Evolutionary conservation across 2,797 vertebrate species (phyloP), one percentile per base, ranked within the genome.

Genomic region (Cetoscarus ocellatus): DNA sequence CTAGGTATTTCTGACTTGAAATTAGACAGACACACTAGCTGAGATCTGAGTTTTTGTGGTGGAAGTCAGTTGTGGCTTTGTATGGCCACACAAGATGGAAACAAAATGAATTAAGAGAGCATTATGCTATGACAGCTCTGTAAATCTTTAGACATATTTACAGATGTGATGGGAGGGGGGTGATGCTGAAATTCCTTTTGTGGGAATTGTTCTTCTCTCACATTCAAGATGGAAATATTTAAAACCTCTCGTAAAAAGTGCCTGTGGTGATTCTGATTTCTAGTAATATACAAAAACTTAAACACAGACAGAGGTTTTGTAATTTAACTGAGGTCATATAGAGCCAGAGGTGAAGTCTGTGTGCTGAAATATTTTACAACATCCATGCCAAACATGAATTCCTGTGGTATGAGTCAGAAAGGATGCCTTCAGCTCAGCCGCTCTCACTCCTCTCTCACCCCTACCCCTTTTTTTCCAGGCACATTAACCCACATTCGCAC

Each of bases 381-480:
- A 53, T 54, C 48, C 18, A 34, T 50, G 58, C 77, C 72, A 83
- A 79, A 77, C 58, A 58, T 52, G 50, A 58, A 75, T 81, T 85
- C 72, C 55, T 62, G 39, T 55, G 54, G 52, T 72, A 19, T 79
- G 64, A 82, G 45, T 82, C 73, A 80, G 75, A 76, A 57, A 76
- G 42, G 50, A 73, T 54, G 42, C 59, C 60, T 70, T 43, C 48
- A 57, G 35, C 39, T 70, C 17, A 51, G 53, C 17, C 38, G 63
- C 49, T 45, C 18, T 44, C 55, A 39, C 38, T 61, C 18, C 15
- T 13, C 12, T 17, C 14, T 8, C 11, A 19, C 14, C 7, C 43
- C 34, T 12, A 13, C 35, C 56, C 53, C 12, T 53, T 64, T 34
- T 36, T 35, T 40, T 36, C 36, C 27, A 50, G 9, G 40, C 61